Conservation (phyloP, 2,797 vertebrate genomes). For the Odontamblyopus rebecca region DNA sequence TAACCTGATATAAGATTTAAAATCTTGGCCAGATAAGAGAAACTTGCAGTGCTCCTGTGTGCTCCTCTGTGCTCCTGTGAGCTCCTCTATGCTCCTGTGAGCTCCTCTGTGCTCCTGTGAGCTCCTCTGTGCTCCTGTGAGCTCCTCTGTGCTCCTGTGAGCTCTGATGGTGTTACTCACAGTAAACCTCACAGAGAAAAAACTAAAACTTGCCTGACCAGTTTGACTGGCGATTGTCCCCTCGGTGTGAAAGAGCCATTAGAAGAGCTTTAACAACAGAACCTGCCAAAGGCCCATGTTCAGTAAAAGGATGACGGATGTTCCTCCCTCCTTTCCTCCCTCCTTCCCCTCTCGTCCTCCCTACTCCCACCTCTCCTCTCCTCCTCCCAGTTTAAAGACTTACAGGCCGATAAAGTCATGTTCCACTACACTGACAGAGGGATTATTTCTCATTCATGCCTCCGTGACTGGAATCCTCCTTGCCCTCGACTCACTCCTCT, state of each 20-base stretch:
- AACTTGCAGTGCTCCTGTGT: too few relatives aligned
- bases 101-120: too few relatives aligned
- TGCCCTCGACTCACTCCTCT: constrained; percentile 3
- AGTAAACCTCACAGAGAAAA: too few relatives aligned
- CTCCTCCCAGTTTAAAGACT: constrained; percentile 30
- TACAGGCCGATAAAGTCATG: constrained; percentile 51
- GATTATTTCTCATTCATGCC: constrained; percentile 59
- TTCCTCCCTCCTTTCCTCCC: constrained; percentile 3
- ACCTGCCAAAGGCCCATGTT: constrained; percentile 17
- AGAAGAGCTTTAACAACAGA: constrained; percentile 8
- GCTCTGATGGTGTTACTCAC: too few relatives aligned
- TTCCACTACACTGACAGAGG: constrained; percentile 45
- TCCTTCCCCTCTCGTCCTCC: neutral
- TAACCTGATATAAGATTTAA: too few relatives aligned
- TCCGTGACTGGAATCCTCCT: constrained; percentile 60
- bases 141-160: too few relatives aligned
- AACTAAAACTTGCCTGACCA: too few relatives aligned
- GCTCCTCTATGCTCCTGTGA: too few relatives aligned
- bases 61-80: too few relatives aligned
- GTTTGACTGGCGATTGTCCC: too few relatives aligned
- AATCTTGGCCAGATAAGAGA: too few relatives aligned
- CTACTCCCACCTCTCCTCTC: constrained; percentile 1
- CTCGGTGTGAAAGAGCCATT: constrained; percentile 1
- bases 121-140: too few relatives aligned
- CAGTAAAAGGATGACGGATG: constrained; percentile 1